These are phyloP conservation scores for Trimorus sp. DNA, from an alignment of 2,888 invertebrate species.

Conservation along the genomic window DNA sequence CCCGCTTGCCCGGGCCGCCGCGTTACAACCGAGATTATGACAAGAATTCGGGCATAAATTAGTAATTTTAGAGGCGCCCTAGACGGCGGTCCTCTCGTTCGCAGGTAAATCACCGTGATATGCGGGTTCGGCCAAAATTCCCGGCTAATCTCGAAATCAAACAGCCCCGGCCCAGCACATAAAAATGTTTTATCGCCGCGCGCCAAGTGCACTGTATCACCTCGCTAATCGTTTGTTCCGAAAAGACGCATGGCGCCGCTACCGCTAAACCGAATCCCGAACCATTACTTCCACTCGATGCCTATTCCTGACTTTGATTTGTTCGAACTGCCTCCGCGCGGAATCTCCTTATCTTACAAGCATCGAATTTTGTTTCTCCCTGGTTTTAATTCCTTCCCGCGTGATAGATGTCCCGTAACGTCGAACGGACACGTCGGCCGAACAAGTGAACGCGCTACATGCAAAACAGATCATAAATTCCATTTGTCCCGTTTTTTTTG, in stretches of 20 bases:
- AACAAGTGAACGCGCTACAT: constrained; percentile 54
- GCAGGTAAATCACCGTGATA: constrained; percentile 81
- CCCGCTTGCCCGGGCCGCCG: constrained; percentile 74
- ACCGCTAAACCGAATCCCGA: constrained; percentile 69
- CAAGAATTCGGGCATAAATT: constrained; percentile 79
- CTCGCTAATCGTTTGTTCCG: constrained; percentile 70
- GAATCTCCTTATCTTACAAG: constrained; percentile 66
- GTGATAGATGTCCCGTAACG: constrained; percentile 55
- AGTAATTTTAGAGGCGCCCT: constrained; percentile 80
- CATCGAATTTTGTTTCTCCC: constrained; percentile 65
- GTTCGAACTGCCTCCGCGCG: constrained; percentile 61
- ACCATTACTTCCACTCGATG: constrained; percentile 64
- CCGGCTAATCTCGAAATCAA: constrained; percentile 81
- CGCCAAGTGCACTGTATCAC: constrained; percentile 69
- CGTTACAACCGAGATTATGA: constrained; percentile 81
- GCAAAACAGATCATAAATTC: constrained; percentile 60
- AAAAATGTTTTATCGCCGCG: constrained; percentile 80
- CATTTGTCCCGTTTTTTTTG: constrained; percentile 52
- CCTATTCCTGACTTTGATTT: constrained; percentile 62
- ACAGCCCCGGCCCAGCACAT: constrained; percentile 77
- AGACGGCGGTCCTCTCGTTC: constrained; percentile 71
- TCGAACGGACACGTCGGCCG: constrained; percentile 50
- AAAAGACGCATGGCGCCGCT: constrained; percentile 70
- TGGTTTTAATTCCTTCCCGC: constrained; percentile 48
- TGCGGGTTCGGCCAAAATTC: constrained; percentile 81